Base-by-base conservation (phyloP, 2,113 vertebrate species). In the Tor tambroides region DNA sequence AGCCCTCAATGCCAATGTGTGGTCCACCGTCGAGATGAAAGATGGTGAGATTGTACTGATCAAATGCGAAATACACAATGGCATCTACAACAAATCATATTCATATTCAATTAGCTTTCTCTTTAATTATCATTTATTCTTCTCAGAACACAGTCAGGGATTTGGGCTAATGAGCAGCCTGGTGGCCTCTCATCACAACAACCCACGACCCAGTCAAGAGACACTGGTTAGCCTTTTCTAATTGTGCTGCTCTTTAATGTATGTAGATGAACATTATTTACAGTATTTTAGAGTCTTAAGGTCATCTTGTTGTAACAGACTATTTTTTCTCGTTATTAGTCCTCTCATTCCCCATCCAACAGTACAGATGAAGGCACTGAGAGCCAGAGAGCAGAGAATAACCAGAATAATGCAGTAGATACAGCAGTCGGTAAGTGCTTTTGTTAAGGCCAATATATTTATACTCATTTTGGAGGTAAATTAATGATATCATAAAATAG, bases 11-110 rank as follows among this genome's bases (percentile, higher is more conserved):
- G 98, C 98, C 85, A 99, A 99, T 0, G 96, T 99, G 54, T 99
- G 98, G 98, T 96, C 98, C 85, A 99, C 96, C 28, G 96, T 97
- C 2, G 93, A 98, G 89, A 99, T 99, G 97, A 99, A 99, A 88
- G 96, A 93, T 2, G 97, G 98, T 98, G 91, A 69, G 96, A 5
- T 49, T 15, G 4, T 35, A 14, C 75, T 12, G 61, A 6, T 67
- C 2, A 11, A 23, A 75, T 43, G 7, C 14, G 4, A 80, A 11
- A 76, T 74, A 4, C 23, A 86, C 43, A 32, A 87, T 43, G 30
- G 7, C 17, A 7, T 14, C 5, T 5, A 15, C 76, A 49, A 71
- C 19, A 54, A 5, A 71, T 26, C 72, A 38, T 14, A 12, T 56
- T 80, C 49, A 15, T 3, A 51, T 51, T 51, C 49, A 51, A 51